phyloP scores from a whole-genome alignment of 2,888 invertebrate species.

The Antitype chi region DNA sequence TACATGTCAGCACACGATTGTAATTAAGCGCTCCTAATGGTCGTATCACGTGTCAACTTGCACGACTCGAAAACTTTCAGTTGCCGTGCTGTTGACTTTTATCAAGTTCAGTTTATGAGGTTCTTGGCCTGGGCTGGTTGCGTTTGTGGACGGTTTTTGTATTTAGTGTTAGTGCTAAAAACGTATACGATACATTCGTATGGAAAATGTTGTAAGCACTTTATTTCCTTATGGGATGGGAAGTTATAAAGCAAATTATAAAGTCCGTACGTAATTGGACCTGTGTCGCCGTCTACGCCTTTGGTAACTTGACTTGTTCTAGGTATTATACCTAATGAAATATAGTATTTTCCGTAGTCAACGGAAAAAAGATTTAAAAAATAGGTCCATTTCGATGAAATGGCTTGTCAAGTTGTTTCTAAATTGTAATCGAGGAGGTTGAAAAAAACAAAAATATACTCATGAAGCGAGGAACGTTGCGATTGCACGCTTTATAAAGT shows the following conservation, averaged over 20 bases:
- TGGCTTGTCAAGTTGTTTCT: too few relatives aligned
- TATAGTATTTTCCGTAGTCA: too few relatives aligned
- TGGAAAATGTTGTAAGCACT: too few relatives aligned
- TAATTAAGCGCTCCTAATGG: constrained; percentile 55
- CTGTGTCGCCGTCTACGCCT: too few relatives aligned
- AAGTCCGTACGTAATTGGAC: too few relatives aligned
- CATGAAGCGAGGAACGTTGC: not conserved
- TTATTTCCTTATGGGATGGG: not conserved
- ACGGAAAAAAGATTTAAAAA: too few relatives aligned
- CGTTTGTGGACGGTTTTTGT: not conserved
- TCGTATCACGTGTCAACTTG: constrained; percentile 28
- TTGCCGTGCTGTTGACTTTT: constrained; percentile 42
- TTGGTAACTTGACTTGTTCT: too few relatives aligned
- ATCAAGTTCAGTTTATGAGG: constrained; percentile 35
- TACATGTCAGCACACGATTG: constrained; percentile 34
- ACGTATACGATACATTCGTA: not conserved
- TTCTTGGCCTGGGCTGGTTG: constrained; percentile 26
- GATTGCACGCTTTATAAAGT: not conserved
- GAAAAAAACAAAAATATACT: too few relatives aligned
- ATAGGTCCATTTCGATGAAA: too few relatives aligned
- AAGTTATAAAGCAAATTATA: too few relatives aligned
- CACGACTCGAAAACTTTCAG: constrained; percentile 34
- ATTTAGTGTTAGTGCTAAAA: too few relatives aligned
- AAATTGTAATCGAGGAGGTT: too few relatives aligned
- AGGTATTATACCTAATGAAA: not conserved